phyloP scores from a whole-genome alignment of 2,888 invertebrate species.

The Dasysyrphus tricinctus region DNA sequence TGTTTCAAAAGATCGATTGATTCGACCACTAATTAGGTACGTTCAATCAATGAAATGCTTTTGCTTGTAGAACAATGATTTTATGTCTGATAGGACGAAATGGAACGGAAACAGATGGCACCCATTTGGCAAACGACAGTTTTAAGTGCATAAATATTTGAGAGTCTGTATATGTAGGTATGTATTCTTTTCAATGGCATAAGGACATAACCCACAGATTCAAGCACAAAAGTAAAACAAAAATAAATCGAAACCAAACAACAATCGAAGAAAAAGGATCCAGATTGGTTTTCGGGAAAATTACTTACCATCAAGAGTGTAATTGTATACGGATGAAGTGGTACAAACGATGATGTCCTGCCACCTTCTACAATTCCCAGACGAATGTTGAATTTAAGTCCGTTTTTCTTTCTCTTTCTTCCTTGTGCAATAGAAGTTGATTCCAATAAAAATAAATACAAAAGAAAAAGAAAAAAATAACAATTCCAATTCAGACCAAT shows the following conservation, averaged over 20 bases:
- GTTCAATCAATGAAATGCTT: conserved; percentile 66
- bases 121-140: conserved; percentile 66
- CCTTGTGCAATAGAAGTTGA: conserved; percentile 10
- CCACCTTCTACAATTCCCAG: conserved; percentile 42
- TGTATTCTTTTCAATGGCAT: background rate
- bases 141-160: conserved; percentile 70
- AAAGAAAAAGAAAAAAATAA: background rate
- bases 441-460: conserved; percentile 14
- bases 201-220: conserved; percentile 20
- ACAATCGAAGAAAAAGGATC: conserved; percentile 48
- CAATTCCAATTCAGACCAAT: background rate
- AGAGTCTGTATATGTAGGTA: background rate
- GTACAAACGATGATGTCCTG: conserved; percentile 62
- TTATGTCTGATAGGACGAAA: conserved; percentile 35
- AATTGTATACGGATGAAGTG: conserved; percentile 73
- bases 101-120: conserved; percentile 68
- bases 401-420: background rate
- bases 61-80: conserved; percentile 57
- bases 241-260: conserved; percentile 41
- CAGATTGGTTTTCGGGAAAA: conserved; percentile 55
- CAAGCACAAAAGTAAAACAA: conserved; percentile 6
- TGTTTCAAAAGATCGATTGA: conserved; percentile 46
- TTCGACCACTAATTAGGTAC: conserved; percentile 69
- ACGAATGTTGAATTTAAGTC: conserved; percentile 38
- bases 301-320: conserved; percentile 49